Percentiles rank a stretch among this genome's conserved stretches.
Evolutionary conservation across 1,140 invertebrate genomes (phyloP).

Genomic region (Lordiphosa mommai): DNA sequence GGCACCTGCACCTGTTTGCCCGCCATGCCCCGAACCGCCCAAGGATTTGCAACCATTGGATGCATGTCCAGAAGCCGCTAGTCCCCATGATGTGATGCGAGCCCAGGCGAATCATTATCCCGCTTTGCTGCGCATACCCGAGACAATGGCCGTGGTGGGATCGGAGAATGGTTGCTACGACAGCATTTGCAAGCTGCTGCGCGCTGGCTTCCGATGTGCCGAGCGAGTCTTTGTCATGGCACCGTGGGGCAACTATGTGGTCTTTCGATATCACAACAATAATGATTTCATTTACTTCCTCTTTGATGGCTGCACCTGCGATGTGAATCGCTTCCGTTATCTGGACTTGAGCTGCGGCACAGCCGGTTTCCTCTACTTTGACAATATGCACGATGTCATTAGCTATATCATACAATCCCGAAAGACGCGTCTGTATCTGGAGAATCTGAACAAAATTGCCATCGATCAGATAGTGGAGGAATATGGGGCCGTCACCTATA

Average conservation of each 20-base stretch:
- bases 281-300: slow-evolving; percentile 67
- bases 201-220: slow-evolving; percentile 71
- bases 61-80: slow-evolving; percentile 49
- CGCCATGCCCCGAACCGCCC: slow-evolving; percentile 48
- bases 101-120: slow-evolving; percentile 73
- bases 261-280: slow-evolving; percentile 65
- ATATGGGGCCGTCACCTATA: slow-evolving; percentile 66
- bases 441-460: slow-evolving; percentile 65
- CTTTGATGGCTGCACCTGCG: slow-evolving; percentile 74
- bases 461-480: slow-evolving; percentile 69
- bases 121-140: slow-evolving; percentile 59
- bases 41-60: slow-evolving; percentile 56
- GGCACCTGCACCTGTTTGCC: slow-evolving; percentile 26
- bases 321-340: slow-evolving; percentile 72
- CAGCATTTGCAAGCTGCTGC: slow-evolving; percentile 70
- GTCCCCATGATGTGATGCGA: slow-evolving; percentile 52
- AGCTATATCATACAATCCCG: slow-evolving; percentile 70
- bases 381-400: slow-evolving; percentile 65
- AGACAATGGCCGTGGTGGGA: slow-evolving; percentile 74
- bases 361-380: slow-evolving; percentile 67
- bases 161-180: slow-evolving; percentile 76
- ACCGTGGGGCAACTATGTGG: slow-evolving; percentile 77
- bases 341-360: slow-evolving; percentile 71
- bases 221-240: slow-evolving; percentile 75
- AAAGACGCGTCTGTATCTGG: slow-evolving; percentile 61